These are phyloP conservation scores for Cygnus buccinator DNA, from an alignment of 2,113 vertebrate species.

Conservation along the genomic window DNA sequence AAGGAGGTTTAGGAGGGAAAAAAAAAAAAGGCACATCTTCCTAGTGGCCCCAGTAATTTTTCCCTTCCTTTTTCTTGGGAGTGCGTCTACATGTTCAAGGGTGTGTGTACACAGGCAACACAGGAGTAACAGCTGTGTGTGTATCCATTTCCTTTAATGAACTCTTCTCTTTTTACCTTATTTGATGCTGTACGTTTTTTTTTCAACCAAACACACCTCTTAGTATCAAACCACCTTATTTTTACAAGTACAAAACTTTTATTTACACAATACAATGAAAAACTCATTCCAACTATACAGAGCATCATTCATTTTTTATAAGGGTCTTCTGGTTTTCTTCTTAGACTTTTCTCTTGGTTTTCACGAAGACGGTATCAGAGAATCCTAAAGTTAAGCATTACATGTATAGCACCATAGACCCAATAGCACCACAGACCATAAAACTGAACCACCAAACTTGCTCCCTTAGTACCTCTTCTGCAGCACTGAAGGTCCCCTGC, in stretches of 20 bases:
- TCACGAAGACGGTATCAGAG: not conserved
- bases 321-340: not conserved
- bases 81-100: not conserved
- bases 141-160: not conserved
- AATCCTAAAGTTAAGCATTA: not conserved
- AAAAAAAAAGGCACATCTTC: not conserved
- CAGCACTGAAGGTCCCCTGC: not conserved
- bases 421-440: not conserved
- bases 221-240: not conserved
- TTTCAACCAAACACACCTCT: not conserved
- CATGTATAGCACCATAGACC: not conserved
- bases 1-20: not conserved
- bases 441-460: not conserved
- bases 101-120: not conserved
- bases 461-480: not conserved
- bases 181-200: not conserved
- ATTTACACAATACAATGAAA: not conserved
- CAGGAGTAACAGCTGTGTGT: not conserved
- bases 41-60: not conserved
- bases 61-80: not conserved
- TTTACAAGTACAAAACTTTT: not conserved
- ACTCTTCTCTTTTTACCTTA: not conserved
- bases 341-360: not conserved
- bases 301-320: not conserved
- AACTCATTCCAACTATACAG: not conserved